Percentiles rank a stretch among this genome's conserved stretches.
These are phyloP conservation scores for Pandion haliaetus DNA, from an alignment of 2,113 vertebrate genomes.

Conservation along the genomic window DNA sequence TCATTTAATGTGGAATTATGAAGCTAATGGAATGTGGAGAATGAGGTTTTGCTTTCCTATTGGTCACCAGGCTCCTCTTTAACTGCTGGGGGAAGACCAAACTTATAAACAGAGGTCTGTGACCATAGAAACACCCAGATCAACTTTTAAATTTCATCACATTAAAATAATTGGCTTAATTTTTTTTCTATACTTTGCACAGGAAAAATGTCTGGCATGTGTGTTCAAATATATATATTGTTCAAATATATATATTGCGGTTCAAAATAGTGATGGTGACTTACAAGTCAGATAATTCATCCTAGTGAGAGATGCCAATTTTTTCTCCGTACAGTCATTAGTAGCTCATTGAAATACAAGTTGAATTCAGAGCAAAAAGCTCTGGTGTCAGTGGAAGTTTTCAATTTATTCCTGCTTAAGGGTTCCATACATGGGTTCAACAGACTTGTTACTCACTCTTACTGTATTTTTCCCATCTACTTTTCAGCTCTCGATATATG, in stretches of 20 bases:
- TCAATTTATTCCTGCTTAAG: neutral
- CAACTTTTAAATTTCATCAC: conserved; percentile 1
- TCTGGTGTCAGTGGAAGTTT: neutral
- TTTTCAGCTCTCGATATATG: neutral
- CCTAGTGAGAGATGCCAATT: neutral
- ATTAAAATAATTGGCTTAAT: neutral
- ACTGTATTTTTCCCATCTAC: neutral
- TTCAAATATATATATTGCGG: neutral
- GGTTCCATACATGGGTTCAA: neutral
- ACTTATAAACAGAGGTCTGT: conserved; percentile 44
- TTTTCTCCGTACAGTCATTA: neutral
- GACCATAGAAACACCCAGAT: conserved; percentile 49
- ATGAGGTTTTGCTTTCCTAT: conserved; percentile 43
- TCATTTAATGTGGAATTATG: conserved; percentile 50
- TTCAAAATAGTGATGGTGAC: neutral
- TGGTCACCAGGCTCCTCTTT: conserved; percentile 29
- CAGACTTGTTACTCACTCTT: neutral
- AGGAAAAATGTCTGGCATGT: neutral
- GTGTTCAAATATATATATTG: neutral
- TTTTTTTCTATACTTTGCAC: neutral
- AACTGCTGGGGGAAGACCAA: conserved; percentile 6
- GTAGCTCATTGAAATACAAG: neutral
- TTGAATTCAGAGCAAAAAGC: neutral
- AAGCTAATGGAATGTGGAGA: conserved; percentile 50
- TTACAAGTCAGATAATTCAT: neutral